Conservation (phyloP, 2,797 vertebrate species). For the Cuniculus paca region DNA sequence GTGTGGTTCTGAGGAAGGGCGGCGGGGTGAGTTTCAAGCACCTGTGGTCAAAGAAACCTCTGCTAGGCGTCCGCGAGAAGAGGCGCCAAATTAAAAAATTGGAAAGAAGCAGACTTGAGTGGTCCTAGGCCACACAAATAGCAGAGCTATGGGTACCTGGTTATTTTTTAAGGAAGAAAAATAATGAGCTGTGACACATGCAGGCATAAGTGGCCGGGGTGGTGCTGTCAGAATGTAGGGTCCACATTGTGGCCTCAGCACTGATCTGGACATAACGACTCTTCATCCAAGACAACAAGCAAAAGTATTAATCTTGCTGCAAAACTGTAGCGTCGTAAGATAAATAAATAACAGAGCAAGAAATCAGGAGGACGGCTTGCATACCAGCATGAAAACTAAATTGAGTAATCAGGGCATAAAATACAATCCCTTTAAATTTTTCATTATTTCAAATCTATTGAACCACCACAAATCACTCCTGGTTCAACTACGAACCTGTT, state of each 20-base stretch:
- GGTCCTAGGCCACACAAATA: background rate
- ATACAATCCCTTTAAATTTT: conserved; percentile 79
- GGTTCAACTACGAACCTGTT: conserved; percentile 81
- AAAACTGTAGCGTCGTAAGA: background rate
- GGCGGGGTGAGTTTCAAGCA: background rate
- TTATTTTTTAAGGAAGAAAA: background rate
- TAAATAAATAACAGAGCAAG: conserved; percentile 53
- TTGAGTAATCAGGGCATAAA: conserved; percentile 80
- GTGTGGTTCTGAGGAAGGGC: background rate
- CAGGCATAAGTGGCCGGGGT: fast-evolving
- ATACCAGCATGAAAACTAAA: conserved; percentile 69
- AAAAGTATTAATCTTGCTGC: background rate
- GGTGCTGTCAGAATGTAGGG: background rate
- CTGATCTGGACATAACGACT: fast-evolving
- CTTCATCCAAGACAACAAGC: background rate
- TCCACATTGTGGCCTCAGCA: fast-evolving
- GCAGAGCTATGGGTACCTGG: background rate
- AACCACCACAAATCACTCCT: conserved; percentile 78
- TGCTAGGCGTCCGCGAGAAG: background rate
- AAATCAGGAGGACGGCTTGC: conserved; percentile 67
- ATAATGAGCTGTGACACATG: fast-evolving
- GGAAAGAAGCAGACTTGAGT: background rate
- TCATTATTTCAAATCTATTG: conserved; percentile 82
- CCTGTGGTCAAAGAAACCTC: fast-evolving
- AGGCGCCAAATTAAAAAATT: background rate